Evolutionary conservation across 2,888 invertebrate species (phyloP).

Genomic region (Tryphoninae sp.): DNA sequence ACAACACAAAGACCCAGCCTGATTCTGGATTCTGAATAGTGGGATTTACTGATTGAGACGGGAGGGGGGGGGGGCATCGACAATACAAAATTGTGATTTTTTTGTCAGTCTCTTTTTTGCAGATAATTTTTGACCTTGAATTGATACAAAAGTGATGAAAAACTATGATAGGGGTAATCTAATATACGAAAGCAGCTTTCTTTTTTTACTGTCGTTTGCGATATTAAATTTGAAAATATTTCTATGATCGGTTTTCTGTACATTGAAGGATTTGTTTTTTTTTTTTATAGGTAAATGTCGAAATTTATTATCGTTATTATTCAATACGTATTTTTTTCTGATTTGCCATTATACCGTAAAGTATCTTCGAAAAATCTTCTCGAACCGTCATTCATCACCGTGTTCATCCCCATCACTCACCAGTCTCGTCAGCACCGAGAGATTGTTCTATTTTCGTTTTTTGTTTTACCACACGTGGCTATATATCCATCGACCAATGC

Average conservation of each 20-base stretch:
- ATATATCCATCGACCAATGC: conserved; percentile 21
- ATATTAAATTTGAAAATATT: no score
- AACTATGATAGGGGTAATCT: no score
- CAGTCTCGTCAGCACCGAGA: conserved; percentile 11
- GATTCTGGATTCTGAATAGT: background rate
- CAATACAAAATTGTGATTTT: no score
- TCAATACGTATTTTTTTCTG: background rate
- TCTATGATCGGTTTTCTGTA: no score
- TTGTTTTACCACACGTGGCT: background rate
- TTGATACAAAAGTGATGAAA: no score
- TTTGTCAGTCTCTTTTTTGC: no score
- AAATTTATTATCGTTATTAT: background rate
- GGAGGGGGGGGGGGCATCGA: no score
- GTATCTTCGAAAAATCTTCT: conserved; percentile 13
- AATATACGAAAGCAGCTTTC: no score
- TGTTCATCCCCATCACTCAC: background rate
- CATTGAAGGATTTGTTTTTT: no score
- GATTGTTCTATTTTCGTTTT: conserved; percentile 3
- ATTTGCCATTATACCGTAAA: background rate
- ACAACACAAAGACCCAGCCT: background rate
- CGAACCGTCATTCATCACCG: background rate
- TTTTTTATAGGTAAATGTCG: no score
- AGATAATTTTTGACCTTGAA: no score
- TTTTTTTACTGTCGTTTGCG: no score
- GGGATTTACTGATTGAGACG: background rate